Conservation (phyloP, 1,140 invertebrate genomes). For the Zophobas morio region DNA sequence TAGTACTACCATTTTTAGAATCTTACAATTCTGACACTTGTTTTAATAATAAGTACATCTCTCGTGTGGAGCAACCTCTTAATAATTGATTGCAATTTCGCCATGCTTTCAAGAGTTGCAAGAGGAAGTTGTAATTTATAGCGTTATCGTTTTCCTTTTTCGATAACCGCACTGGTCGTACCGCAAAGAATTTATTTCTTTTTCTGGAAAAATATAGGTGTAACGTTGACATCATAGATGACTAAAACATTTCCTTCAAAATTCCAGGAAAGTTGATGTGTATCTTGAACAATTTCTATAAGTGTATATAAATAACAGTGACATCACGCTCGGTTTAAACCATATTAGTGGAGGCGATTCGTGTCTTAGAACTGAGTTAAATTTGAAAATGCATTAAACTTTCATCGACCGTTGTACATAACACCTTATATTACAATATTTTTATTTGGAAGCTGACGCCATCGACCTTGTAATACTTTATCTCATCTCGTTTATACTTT, state of each 20-base stretch:
- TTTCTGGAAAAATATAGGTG: background rate
- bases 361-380: constrained; percentile 9
- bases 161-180: constrained; percentile 2
- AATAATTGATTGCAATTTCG: constrained; percentile 2
- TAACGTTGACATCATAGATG: background rate
- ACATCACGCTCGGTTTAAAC: constrained; percentile 27
- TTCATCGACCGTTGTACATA: constrained; percentile 23
- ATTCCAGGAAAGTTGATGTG: constrained; percentile 4
- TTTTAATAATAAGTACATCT: no score
- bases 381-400: constrained; percentile 36
- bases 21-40: no score
- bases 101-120: background rate
- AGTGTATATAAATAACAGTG: constrained; percentile 17
- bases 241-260: constrained; percentile 14
- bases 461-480: constrained; percentile 52
- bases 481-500: constrained; percentile 18
- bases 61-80: constrained; percentile 16
- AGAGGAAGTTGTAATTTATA: constrained; percentile 22
- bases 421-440: constrained; percentile 44
- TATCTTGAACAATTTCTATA: background rate
- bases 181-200: background rate
- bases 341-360: constrained; percentile 18
- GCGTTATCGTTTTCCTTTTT: constrained; percentile 32
- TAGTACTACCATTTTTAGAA: no score
- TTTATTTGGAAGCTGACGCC: constrained; percentile 42